Conservation (phyloP, 92 coral and sea anemone genomes). For the Scolanthus callimorphus region DNA sequence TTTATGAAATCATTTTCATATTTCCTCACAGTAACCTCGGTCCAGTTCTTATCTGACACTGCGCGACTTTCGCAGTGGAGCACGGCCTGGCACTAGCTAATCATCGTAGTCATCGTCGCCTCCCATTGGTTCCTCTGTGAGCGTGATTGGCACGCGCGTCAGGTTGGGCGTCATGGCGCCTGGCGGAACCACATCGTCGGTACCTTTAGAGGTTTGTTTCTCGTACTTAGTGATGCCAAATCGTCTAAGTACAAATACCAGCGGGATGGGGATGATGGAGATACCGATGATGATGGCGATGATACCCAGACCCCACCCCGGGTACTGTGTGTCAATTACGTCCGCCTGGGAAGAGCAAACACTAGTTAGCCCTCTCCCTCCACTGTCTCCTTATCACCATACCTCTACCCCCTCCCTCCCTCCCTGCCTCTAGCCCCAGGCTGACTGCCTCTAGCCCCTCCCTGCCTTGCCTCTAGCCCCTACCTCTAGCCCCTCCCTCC, state of each 20-base stretch:
- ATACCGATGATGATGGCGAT: slow-evolving; percentile 51
- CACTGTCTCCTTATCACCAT: no score
- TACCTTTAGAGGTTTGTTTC: slow-evolving; percentile 25
- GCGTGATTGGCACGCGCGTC: slow-evolving; percentile 64
- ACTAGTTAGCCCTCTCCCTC: no score
- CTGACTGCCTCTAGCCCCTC: no score
- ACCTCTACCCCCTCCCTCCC: no score
- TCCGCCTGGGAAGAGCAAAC: slow-evolving; percentile 48
- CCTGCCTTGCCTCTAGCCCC: no score
- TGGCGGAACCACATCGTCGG: slow-evolving; percentile 51
- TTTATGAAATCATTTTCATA: no score
- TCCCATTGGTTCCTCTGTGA: slow-evolving; percentile 63
- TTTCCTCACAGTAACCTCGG: no score
- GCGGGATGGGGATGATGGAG: slow-evolving; percentile 57
- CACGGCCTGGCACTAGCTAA: no score
- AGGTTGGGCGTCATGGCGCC: slow-evolving; percentile 65
- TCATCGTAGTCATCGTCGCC: slow-evolving; percentile 38
- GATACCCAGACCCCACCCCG: slow-evolving; percentile 66
- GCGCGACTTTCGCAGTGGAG: no score
- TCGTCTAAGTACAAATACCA: slow-evolving; percentile 55
- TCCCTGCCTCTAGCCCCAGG: no score
- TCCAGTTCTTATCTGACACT: no score
- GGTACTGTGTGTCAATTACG: slow-evolving; percentile 40
- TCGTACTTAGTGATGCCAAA: slow-evolving; percentile 59
- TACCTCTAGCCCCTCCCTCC: no score